Base-by-base conservation (phyloP, 2,888 invertebrate species). In the Pollenia labialis region DNA sequence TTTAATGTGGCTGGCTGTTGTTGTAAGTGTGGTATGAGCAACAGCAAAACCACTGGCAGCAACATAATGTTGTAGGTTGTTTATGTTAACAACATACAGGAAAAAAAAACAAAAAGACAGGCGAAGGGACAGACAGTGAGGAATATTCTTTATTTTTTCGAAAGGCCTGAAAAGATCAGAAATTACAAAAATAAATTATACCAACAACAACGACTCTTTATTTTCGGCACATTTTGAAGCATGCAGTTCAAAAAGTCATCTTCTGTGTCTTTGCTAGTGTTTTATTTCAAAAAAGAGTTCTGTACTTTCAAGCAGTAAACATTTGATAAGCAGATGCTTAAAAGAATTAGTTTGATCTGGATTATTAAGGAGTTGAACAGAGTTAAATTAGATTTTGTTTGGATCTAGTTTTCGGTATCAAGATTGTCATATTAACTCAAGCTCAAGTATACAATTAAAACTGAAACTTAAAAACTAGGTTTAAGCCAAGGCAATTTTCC, bases 211-310 rank as follows among this genome's bases (percentile, higher is more conserved):
- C 58, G 23, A 66, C 23, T 77, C 40, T 60, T 82, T 75, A 74
- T 69, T 85, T 85, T 85, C 82, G 85, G 82, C 52, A 75, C 18
- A 82, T 79, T 82, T 79, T 77, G 79, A 58, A 79, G 82, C 69
- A 23, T 75, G 62, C 81, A 62, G 85, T 85, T 86, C 83, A 83
- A 86, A 66, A 86, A 86, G 83, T 86, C 86, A 86, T 52, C 72
- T 32, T 9, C 60, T 77, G 52, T 79, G 84, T 54, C 74, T 74
- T 66, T 79, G 60, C 66, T 32, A 46, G 52, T 52, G 76, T 69
- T 82, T 62, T 60, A 40, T 68, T 81, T 60, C 32, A 32, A 32
- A 32, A 32, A 42, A 64, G 66, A 69, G 40, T 52, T 52, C 50
- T 64, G 50, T 66, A 7, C n/a, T 72, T 69, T 60, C 4, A 14